Percentiles rank a stretch among this genome's conserved stretches.
phyloP scores from a whole-genome alignment of 2,113 vertebrate species.

The Cephalopterus ornatus region DNA sequence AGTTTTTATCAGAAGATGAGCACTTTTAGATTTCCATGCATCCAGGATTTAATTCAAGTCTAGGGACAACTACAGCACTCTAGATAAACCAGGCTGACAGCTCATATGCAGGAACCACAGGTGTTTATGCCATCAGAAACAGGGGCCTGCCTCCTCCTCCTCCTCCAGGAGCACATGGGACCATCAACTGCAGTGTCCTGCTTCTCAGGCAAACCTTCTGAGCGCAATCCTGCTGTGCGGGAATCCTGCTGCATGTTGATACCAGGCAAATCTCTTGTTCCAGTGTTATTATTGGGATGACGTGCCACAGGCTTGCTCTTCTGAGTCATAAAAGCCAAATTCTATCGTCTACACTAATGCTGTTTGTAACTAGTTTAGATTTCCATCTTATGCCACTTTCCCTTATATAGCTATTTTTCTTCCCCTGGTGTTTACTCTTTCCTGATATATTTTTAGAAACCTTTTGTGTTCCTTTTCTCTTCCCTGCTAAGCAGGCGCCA shows the following conservation, averaged over 20 bases:
- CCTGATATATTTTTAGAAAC: slow-evolving; percentile 12
- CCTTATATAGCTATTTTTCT: slow-evolving; percentile 25
- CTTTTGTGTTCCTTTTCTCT: neutral
- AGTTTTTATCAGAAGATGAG: too few relatives aligned
- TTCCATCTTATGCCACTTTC: neutral
- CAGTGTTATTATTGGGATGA: neutral
- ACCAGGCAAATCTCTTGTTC: neutral
- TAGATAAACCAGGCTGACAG: neutral
- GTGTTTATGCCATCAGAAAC: neutral
- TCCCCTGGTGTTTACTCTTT: neutral
- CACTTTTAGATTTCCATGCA: neutral
- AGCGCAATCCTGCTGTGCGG: neutral
- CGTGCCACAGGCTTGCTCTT: neutral
- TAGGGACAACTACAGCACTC: neutral
- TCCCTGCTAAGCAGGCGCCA: neutral
- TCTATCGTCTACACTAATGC: neutral
- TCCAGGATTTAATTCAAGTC: neutral
- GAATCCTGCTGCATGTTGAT: neutral
- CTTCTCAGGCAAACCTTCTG: neutral
- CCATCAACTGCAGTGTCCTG: neutral
- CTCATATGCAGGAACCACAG: too few relatives aligned
- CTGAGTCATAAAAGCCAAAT: neutral
- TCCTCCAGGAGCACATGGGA: neutral
- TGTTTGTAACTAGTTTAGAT: neutral
- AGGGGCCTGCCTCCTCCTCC: neutral